Conservation (phyloP, 1,140 invertebrate species). For the Sarcophaga bullata region DNA sequence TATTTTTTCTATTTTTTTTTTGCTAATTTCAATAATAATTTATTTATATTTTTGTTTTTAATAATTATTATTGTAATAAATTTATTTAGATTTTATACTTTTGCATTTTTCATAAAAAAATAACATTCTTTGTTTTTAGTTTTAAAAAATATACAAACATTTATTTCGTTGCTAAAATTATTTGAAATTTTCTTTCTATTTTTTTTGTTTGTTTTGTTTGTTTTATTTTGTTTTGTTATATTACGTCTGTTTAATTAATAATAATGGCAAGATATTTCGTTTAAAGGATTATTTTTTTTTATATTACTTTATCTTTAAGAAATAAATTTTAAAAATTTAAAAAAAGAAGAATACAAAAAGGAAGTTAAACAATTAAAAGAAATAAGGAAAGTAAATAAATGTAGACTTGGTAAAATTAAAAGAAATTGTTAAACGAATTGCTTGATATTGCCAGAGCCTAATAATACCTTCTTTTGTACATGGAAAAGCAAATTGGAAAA, state of each 20-base stretch:
- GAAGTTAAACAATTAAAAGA: no score
- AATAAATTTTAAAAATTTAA: background rate
- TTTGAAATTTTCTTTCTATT: background rate
- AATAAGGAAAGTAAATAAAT: no score
- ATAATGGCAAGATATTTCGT: background rate
- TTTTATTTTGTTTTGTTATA: no score
- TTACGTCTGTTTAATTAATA: background rate
- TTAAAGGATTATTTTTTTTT: conserved; percentile 11
- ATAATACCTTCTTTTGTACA: no score
- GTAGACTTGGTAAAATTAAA: no score
- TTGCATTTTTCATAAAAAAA: no score
- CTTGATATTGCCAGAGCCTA: no score
- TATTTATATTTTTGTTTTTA: background rate
- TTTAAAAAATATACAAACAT: conserved; percentile 5
- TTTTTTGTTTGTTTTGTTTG: no score
- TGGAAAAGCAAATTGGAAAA: no score
- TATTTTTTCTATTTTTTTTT: background rate
- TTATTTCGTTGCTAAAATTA: conserved; percentile 18
- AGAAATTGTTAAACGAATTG: no score
- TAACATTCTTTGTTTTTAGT: no score
- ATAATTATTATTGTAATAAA: background rate
- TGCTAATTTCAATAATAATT: background rate
- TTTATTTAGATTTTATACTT: no score
- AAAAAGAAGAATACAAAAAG: background rate
- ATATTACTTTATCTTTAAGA: background rate